phyloP scores from a whole-genome alignment of 2,113 vertebrate genomes.

The Bucco capensis region DNA sequence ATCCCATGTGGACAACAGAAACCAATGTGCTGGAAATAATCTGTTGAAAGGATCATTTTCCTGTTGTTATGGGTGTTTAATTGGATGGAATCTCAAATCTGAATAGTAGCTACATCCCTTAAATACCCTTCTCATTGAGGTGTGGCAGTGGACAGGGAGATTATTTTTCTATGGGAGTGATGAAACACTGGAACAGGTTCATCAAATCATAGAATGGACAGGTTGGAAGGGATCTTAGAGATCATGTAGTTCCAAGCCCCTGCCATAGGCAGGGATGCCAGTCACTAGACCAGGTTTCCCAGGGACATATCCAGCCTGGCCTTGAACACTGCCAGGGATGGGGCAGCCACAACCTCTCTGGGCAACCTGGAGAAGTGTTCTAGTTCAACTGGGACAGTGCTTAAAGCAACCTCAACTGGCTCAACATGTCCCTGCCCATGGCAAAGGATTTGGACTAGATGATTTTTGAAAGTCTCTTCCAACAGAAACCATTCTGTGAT shows the following conservation, averaged over 20 bases:
- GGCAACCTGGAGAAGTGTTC: too few relatives aligned
- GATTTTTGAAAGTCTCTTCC: not conserved
- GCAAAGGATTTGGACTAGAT: not conserved
- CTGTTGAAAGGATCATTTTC: conserved; percentile 46
- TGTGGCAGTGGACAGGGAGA: not conserved
- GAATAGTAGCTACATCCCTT: not conserved
- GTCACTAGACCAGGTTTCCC: too few relatives aligned
- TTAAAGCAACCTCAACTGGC: not conserved
- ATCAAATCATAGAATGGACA: too few relatives aligned
- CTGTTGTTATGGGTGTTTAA: conserved; percentile 34
- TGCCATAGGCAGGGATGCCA: too few relatives aligned
- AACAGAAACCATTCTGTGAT: not conserved
- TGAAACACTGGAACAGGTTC: not conserved
- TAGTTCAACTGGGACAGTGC: not conserved
- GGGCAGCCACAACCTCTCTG: too few relatives aligned
- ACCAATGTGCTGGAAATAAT: conserved; percentile 49
- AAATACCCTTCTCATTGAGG: not conserved
- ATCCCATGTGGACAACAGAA: conserved; percentile 41
- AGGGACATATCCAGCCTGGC: too few relatives aligned
- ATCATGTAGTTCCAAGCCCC: too few relatives aligned
- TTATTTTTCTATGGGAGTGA: not conserved
- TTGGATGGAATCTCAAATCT: conserved; percentile 33
- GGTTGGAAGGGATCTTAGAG: too few relatives aligned
- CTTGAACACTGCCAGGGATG: too few relatives aligned
- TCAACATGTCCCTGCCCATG: not conserved